Conservation (phyloP, 1,140 invertebrate species). For the Planococcus citri region DNA sequence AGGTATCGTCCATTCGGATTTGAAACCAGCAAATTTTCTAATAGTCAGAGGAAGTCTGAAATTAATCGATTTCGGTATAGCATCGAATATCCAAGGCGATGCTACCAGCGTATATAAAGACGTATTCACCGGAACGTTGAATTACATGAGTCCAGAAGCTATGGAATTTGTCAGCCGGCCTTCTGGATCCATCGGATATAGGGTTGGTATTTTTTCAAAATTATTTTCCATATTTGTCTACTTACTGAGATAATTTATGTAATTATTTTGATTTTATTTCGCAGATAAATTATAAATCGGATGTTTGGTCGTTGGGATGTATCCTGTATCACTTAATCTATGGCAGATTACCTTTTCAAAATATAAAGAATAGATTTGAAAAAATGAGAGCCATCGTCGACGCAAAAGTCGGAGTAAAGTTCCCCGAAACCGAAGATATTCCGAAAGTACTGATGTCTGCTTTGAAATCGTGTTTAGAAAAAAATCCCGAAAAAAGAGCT, state of each 20-base stretch:
- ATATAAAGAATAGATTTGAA: slow-evolving; percentile 55
- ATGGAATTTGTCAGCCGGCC: slow-evolving; percentile 39
- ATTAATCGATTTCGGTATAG: slow-evolving; percentile 96
- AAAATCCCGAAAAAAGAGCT: slow-evolving; percentile 28
- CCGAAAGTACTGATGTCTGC: slow-evolving; percentile 25
- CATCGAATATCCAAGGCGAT: slow-evolving; percentile 76
- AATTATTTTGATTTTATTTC: too few relatives aligned
- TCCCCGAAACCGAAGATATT: slow-evolving; percentile 37
- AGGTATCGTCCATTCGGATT: slow-evolving; percentile 89
- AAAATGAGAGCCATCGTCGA: slow-evolving; percentile 77
- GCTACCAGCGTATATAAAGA: slow-evolving; percentile 80
- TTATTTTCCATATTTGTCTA: too few relatives aligned
- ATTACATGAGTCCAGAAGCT: slow-evolving; percentile 94
- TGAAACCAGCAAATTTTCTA: slow-evolving; percentile 96
- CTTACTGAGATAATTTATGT: too few relatives aligned
- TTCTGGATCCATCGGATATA: slow-evolving; percentile 17
- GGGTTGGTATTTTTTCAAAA: not conserved
- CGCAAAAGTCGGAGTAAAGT: slow-evolving; percentile 59
- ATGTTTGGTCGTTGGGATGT: slow-evolving; percentile 96
- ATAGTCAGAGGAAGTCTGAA: slow-evolving; percentile 76
- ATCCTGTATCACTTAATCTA: slow-evolving; percentile 91
- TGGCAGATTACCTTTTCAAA: slow-evolving; percentile 78
- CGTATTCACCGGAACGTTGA: slow-evolving; percentile 72
- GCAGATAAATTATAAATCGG: slow-evolving; percentile 81
- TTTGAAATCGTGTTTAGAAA: slow-evolving; percentile 26